Percentiles rank a stretch among this genome's conserved stretches.
Conservation (phyloP, 2,113 vertebrate species). For the Hippocampus mohnikei region DNA sequence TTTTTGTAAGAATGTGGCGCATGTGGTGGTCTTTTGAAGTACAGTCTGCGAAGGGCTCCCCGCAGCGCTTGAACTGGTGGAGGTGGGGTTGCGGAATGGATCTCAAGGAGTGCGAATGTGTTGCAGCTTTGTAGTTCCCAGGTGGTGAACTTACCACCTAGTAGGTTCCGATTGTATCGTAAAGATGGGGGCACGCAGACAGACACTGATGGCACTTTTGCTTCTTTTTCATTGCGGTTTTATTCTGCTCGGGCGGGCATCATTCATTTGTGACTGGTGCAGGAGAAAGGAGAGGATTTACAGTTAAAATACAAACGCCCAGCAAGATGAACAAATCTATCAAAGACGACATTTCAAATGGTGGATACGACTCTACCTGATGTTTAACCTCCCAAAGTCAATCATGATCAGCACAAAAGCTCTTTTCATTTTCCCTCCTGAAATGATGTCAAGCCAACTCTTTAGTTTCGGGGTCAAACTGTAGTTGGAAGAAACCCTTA, state of each 20-base stretch:
- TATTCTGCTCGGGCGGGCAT: not conserved
- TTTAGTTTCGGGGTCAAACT: no score
- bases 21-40: conserved; percentile 1
- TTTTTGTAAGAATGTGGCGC: not conserved
- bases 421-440: no score
- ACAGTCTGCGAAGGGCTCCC: not conserved
- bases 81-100: not conserved
- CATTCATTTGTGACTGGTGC: no score
- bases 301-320: no score
- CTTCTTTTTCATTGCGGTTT: not conserved
- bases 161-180: not conserved
- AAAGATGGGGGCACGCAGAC: not conserved
- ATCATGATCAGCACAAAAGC: no score
- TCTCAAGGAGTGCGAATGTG: not conserved
- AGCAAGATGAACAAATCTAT: no score
- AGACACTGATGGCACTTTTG: not conserved
- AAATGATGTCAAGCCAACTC: no score
- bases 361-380: no score
- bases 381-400: no score
- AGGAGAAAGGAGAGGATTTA: no score
- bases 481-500: no score
- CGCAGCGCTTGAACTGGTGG: not conserved
- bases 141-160: conserved; percentile 1
- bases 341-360: no score
- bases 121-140: not conserved